Evolutionary conservation across 2,797 vertebrate genomes (phyloP).

Genomic region (Brachymystax lenok): DNA sequence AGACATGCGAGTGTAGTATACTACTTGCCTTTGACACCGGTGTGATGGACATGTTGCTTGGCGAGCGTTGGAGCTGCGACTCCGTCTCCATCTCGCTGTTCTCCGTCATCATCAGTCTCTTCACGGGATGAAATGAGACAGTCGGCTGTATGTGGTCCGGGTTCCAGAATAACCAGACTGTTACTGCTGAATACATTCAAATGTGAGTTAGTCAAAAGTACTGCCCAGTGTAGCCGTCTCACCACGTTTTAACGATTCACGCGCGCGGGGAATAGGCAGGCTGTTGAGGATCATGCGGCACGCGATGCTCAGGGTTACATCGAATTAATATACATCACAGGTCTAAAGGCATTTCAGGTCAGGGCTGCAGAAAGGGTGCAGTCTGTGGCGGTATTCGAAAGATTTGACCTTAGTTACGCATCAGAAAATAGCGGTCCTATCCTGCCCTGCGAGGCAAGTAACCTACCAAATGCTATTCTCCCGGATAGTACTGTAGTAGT

Average conservation of each 20-base stretch:
- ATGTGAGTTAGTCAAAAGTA: slow-evolving; percentile 8
- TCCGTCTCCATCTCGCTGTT: slow-evolving; percentile 85
- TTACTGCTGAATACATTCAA: slow-evolving; percentile 34
- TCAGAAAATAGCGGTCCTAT: slow-evolving; percentile 18
- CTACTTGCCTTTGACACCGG: slow-evolving; percentile 83
- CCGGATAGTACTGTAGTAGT: background rate
- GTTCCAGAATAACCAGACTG: background rate
- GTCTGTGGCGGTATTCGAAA: background rate
- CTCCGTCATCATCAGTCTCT: slow-evolving; percentile 78
- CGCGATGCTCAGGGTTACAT: slow-evolving; percentile 2
- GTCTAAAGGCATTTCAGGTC: slow-evolving; percentile 20
- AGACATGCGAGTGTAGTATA: background rate
- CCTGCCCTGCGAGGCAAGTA: background rate
- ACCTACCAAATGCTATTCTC: background rate
- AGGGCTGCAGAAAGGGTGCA: slow-evolving; percentile 8
- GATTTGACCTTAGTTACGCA: slow-evolving; percentile 38
- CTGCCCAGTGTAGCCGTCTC: slow-evolving; percentile 18
- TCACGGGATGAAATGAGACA: background rate
- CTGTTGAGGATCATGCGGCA: background rate
- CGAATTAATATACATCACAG: background rate
- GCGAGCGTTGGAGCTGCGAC: slow-evolving; percentile 77
- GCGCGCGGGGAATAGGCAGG: slow-evolving; percentile 44
- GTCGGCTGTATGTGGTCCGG: slow-evolving; percentile 6
- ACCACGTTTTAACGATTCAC: slow-evolving; percentile 41
- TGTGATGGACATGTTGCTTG: slow-evolving; percentile 78